Conservation (phyloP, 2,888 invertebrate species). For the Leptopterna dolabrata region DNA sequence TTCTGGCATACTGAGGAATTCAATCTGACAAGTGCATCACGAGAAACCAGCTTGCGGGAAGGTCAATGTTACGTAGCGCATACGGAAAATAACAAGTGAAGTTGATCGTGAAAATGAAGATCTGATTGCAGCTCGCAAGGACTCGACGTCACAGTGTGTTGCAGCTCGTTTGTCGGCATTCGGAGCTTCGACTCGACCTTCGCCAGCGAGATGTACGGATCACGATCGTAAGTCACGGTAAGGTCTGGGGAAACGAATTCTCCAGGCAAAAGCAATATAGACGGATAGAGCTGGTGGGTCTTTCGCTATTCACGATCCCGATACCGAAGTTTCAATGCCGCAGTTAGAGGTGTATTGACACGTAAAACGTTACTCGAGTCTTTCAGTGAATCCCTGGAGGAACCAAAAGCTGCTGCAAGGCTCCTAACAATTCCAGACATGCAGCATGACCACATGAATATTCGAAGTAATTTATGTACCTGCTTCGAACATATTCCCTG, state of each 20-base stretch:
- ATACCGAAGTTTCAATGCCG: background rate
- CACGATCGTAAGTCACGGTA: background rate
- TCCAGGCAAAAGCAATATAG: background rate
- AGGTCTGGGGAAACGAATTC: background rate
- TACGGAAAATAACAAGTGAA: background rate
- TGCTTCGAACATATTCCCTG: too few relatives aligned
- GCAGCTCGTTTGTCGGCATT: background rate
- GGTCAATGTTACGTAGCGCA: background rate
- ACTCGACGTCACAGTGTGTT: background rate
- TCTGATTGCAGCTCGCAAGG: background rate
- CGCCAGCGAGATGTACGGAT: slow-evolving; percentile 3
- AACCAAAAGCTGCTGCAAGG: too few relatives aligned
- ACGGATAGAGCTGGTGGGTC: background rate
- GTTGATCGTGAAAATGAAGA: slow-evolving; percentile 2
- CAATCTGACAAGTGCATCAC: background rate
- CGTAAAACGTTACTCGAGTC: too few relatives aligned
- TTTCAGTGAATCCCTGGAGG: too few relatives aligned
- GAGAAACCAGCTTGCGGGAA: background rate
- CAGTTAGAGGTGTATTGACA: too few relatives aligned
- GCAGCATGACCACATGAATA: too few relatives aligned
- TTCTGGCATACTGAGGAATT: background rate
- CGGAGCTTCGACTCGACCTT: background rate
- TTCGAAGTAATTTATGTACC: too few relatives aligned
- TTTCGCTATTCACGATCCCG: background rate
- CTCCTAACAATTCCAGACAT: too few relatives aligned